Percentiles rank a stretch among this genome's conserved stretches.
phyloP scores from a whole-genome alignment of 2,113 vertebrate genomes.

The Cryptomyrus ogoouensis region DNA sequence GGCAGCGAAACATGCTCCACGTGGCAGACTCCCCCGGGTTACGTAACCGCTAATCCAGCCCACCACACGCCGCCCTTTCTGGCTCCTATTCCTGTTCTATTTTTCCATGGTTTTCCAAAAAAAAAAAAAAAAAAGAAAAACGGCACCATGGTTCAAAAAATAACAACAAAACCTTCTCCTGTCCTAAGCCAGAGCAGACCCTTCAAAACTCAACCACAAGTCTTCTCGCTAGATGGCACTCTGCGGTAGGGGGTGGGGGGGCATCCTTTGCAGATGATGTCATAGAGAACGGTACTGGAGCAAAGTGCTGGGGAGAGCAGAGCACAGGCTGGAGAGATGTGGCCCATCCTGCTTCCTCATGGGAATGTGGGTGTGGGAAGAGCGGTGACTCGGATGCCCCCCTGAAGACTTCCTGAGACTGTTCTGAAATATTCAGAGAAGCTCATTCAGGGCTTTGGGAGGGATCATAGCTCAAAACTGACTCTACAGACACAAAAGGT shows the following conservation, averaged over 20 bases:
- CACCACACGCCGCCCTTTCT: not conserved
- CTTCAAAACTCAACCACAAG: conserved; percentile 41
- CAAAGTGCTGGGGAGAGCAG: not conserved
- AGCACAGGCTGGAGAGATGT: not conserved
- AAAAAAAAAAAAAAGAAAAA: not conserved
- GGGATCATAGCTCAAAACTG: not conserved
- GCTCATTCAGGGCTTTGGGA: not conserved
- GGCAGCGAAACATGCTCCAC: conserved; percentile 14
- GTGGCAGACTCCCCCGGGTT: conserved; percentile 13
- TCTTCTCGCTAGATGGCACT: conserved; percentile 23
- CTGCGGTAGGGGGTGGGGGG: not conserved
- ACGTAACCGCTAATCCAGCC: conserved; percentile 18
- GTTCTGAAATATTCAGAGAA: not conserved
- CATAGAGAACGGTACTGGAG: not conserved
- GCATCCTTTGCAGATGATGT: not conserved
- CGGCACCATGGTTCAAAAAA: not conserved
- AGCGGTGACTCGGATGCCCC: not conserved
- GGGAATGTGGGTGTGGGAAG: not conserved
- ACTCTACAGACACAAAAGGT: not conserved
- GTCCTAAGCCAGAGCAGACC: conserved; percentile 18
- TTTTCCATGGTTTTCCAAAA: not conserved
- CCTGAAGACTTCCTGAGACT: not conserved
- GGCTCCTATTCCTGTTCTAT: not conserved
- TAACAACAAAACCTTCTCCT: not conserved
- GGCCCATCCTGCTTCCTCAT: not conserved